Conservation (phyloP, 2,888 invertebrate genomes). For the Hymenopus coronatus region DNA sequence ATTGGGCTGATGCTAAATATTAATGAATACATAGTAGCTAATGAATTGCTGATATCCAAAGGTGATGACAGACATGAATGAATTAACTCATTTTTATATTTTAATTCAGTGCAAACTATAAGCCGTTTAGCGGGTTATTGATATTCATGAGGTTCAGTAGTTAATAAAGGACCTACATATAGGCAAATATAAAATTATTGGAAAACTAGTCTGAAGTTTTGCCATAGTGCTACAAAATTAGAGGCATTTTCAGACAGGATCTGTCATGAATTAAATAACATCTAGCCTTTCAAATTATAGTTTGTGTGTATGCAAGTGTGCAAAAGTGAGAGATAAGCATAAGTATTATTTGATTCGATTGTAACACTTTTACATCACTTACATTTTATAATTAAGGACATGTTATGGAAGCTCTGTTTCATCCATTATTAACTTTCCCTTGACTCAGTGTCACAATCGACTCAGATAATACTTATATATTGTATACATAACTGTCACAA, state of each 20-base stretch:
- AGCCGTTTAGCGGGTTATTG: neutral
- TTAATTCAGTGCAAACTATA: slow-evolving; percentile 10
- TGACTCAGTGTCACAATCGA: no score
- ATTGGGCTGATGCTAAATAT: neutral
- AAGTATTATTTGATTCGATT: no score
- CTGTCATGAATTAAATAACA: neutral
- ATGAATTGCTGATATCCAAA: neutral
- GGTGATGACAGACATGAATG: neutral
- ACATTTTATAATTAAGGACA: no score
- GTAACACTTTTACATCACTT: no score
- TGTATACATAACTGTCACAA: no score
- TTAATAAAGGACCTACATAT: neutral
- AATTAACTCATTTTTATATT: slow-evolving; percentile 22
- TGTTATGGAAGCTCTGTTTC: no score
- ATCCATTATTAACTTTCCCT: no score
- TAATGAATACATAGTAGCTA: neutral
- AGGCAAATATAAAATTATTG: neutral
- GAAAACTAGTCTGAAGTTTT: slow-evolving; percentile 1
- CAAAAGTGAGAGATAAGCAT: neutral
- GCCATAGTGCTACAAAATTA: neutral
- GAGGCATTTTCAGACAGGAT: neutral
- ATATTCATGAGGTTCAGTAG: neutral
- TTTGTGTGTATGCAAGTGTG: neutral
- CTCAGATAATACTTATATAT: no score
- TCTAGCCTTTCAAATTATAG: neutral